Percentiles rank a stretch among this genome's conserved stretches.
phyloP scores from a whole-genome alignment of 1,140 invertebrate genomes.

The Heliconius eleuchia region DNA sequence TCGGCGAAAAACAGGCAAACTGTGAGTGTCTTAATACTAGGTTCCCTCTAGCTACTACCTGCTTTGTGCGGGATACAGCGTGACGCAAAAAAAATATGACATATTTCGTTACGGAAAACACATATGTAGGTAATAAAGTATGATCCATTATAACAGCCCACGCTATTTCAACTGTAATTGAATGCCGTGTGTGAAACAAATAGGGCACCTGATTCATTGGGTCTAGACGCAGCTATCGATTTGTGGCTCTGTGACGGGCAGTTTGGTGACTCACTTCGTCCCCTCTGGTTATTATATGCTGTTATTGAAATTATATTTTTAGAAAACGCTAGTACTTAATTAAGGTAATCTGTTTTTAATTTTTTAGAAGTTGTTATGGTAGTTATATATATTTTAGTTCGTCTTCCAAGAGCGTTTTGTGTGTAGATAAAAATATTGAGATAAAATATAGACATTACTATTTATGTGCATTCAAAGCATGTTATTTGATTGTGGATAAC shows the following conservation, averaged over 20 bases:
- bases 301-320: background rate
- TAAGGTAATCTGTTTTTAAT: too few relatives aligned
- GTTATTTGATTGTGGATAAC: too few relatives aligned
- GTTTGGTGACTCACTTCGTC: constrained; percentile 40
- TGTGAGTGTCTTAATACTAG: too few relatives aligned
- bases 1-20: too few relatives aligned
- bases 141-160: background rate
- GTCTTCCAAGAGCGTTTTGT: too few relatives aligned
- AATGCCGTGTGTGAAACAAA: constrained; percentile 31
- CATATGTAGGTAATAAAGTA: background rate
- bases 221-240: constrained; percentile 48
- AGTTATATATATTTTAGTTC: too few relatives aligned
- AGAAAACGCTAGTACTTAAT: background rate
- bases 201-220: constrained; percentile 28
- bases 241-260: constrained; percentile 31
- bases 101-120: background rate
- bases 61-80: too few relatives aligned
- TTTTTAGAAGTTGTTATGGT: too few relatives aligned
- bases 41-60: too few relatives aligned
- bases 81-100: background rate
- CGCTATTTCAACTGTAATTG: constrained; percentile 8
- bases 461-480: too few relatives aligned
- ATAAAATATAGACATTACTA: too few relatives aligned
- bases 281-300: background rate
- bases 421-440: too few relatives aligned